Conservation (phyloP, 2,888 invertebrate species). For the Hetaerina titia region DNA sequence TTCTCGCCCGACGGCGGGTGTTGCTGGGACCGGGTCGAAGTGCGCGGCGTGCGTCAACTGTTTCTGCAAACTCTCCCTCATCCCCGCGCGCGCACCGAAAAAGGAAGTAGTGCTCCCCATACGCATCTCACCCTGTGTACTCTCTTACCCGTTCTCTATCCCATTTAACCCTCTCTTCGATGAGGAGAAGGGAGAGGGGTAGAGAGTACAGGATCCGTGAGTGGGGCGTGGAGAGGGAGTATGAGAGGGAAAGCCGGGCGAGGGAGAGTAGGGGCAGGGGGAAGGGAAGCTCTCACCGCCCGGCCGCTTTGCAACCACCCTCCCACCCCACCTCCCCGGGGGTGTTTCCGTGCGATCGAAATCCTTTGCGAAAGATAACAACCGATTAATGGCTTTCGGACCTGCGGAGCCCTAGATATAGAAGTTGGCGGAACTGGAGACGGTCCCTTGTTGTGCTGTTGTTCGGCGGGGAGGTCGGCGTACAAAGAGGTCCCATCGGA, state of each 20-base stretch:
- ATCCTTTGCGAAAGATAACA: constrained; percentile 27
- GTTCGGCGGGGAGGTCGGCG: neutral
- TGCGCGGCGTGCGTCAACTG: no score
- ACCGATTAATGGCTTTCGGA: constrained; percentile 33
- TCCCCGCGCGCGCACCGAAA: no score
- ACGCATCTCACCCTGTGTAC: no score
- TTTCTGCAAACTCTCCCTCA: no score
- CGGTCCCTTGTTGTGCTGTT: neutral
- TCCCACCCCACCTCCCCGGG: neutral
- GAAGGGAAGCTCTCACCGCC: neutral
- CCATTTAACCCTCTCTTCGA: no score
- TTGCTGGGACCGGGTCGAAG: no score
- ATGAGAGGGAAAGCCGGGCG: neutral
- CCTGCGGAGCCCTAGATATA: constrained; percentile 11
- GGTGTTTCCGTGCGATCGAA: neutral
- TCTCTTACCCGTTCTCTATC: no score
- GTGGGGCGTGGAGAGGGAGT: neutral
- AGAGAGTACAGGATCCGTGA: neutral
- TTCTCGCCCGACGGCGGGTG: no score
- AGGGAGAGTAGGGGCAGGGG: neutral
- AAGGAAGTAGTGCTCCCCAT: no score
- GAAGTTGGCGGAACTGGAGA: constrained; percentile 15
- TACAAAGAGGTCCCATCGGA: neutral
- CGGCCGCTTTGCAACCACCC: neutral
- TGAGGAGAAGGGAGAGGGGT: neutral